phyloP scores from a whole-genome alignment of 2,113 vertebrate species.

The Ptychochromis oligacanthus region DNA sequence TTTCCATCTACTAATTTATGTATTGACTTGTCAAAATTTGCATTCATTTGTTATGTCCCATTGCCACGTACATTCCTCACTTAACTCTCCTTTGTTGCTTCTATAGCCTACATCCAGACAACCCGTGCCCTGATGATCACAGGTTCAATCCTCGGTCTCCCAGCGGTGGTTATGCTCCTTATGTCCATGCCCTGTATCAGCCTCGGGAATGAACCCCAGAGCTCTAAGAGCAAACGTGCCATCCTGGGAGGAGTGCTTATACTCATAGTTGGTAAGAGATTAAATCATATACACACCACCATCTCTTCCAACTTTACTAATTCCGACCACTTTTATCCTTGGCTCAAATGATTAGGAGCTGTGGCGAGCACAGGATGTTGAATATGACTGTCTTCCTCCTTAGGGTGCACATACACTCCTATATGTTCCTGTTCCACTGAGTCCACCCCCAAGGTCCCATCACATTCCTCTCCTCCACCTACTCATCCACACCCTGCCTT shows the following conservation, averaged over 20 bases:
- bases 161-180: constrained; percentile 86
- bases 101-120: constrained; percentile 90
- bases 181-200: constrained; percentile 93
- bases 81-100: neutral
- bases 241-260: constrained; percentile 90
- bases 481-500: constrained; percentile 66
- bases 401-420: neutral
- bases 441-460: constrained; percentile 29
- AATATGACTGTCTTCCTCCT: constrained; percentile 43
- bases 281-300: neutral
- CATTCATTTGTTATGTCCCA: neutral
- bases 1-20: neutral
- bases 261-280: constrained; percentile 88
- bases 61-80: neutral
- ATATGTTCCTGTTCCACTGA: constrained; percentile 26
- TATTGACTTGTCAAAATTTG: neutral
- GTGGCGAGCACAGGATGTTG: constrained; percentile 54
- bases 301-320: neutral
- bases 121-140: constrained; percentile 95
- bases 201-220: constrained; percentile 87
- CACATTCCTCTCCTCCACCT: constrained; percentile 70
- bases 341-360: constrained; percentile 22
- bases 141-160: constrained; percentile 90
- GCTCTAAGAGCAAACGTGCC: constrained; percentile 89
- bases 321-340: constrained; percentile 26